phyloP scores from a whole-genome alignment of 2,888 invertebrate genomes.

The Rhagophthalmus giganteus region DNA sequence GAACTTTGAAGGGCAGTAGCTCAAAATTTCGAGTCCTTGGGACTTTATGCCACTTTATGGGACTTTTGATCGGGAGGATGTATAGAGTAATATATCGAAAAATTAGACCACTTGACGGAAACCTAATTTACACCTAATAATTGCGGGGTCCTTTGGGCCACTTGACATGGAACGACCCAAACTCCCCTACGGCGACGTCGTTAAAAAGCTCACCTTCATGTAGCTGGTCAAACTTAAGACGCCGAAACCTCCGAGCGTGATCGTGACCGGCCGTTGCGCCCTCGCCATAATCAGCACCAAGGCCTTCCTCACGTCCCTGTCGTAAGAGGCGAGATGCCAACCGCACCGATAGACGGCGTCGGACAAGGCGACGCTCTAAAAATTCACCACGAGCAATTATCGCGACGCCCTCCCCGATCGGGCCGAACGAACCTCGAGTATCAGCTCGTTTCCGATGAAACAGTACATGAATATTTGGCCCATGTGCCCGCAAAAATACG shows the following conservation, averaged over 20 bases:
- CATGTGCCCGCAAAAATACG: constrained; percentile 10
- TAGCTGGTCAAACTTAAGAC: constrained; percentile 5
- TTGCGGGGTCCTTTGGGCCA: no score
- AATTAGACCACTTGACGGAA: no score
- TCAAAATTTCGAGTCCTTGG: no score
- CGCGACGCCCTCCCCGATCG: no score
- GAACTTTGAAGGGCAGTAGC: no score
- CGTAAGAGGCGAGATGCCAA: constrained; percentile 3
- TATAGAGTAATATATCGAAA: no score
- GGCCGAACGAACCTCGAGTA: constrained; percentile 2
- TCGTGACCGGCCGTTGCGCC: constrained; percentile 3
- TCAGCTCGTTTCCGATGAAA: constrained; percentile 5
- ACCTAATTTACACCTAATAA: no score
- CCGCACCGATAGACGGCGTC: constrained; percentile 2
- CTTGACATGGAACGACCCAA: no score
- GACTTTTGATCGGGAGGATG: no score
- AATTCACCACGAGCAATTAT: no score
- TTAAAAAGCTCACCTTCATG: constrained; percentile 6
- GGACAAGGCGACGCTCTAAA: constrained; percentile 1
- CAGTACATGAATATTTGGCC: constrained; percentile 10
- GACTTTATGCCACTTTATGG: no score
- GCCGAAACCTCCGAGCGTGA: constrained; percentile 4
- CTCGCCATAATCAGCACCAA: constrained; percentile 1
- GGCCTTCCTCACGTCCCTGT: not conserved
- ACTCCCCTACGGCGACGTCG: no score